These are phyloP conservation scores for Podarcis cretensis DNA, from an alignment of 2,113 vertebrate species.

Conservation along the genomic window DNA sequence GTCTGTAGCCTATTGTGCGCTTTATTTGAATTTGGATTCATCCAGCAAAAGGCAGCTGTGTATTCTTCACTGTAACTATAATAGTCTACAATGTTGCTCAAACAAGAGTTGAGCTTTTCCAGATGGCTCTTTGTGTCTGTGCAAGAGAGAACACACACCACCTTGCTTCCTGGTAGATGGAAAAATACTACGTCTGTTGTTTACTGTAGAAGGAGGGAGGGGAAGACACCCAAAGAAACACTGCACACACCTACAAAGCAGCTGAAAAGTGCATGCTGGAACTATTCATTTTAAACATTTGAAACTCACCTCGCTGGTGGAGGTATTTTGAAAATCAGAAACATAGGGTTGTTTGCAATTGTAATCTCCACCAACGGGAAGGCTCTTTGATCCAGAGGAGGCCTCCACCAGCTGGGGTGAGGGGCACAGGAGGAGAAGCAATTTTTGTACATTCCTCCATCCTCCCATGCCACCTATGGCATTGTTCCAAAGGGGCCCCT, in stretches of 20 bases:
- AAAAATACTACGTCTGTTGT: not conserved
- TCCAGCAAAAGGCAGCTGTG: conserved; percentile 6
- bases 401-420: no score
- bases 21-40: conserved; percentile 10
- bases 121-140: conserved; percentile 2
- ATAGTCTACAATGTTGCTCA: not conserved
- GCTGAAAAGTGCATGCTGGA: not conserved
- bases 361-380: no score
- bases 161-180: conserved; percentile 5
- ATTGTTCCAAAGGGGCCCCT: no score
- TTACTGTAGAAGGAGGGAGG: not conserved
- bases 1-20: not conserved
- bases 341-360: not conserved
- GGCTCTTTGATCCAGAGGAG: no score
- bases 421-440: no score
- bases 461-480: no score
- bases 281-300: not conserved
- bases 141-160: not conserved
- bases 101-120: not conserved
- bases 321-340: not conserved
- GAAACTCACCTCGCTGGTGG: not conserved
- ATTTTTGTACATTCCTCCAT: no score
- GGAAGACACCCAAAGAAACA: not conserved
- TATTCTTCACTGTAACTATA: not conserved
- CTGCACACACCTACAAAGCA: not conserved